Evolutionary conservation across 2,888 invertebrate species (phyloP).

Genomic region (Callimorpha dominula): DNA sequence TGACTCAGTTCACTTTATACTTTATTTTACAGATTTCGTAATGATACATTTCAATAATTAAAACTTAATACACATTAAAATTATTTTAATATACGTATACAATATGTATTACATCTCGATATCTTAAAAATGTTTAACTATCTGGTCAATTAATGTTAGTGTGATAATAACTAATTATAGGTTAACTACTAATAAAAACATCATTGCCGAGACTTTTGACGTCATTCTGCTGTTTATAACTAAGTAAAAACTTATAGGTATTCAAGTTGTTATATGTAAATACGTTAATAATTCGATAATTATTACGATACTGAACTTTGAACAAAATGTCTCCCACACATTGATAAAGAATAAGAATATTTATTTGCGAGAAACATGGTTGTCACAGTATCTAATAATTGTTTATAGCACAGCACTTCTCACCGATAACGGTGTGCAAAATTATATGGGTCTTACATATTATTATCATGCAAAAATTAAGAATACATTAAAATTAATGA

Average conservation of each 20-base stretch:
- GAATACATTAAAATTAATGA: too few species aligned
- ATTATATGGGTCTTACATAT: too few species aligned
- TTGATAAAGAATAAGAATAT: too few species aligned
- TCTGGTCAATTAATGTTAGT: not conserved
- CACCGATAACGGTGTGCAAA: too few species aligned
- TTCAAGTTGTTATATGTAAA: not conserved
- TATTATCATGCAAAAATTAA: too few species aligned
- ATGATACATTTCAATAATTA: too few species aligned
- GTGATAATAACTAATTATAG: not conserved
- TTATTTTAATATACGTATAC: not conserved
- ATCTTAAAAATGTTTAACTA: not conserved
- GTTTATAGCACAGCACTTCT: too few species aligned
- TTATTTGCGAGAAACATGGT: too few species aligned
- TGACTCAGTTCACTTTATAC: too few species aligned
- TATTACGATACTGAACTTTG: not conserved
- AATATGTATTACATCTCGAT: not conserved
- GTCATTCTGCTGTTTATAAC: not conserved
- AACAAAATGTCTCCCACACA: not conserved
- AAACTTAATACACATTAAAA: too few species aligned
- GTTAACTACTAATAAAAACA: not conserved
- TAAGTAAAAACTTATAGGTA: not conserved
- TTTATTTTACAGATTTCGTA: too few species aligned
- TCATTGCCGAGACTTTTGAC: not conserved
- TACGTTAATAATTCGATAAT: not conserved
- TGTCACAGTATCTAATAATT: too few species aligned